Conservation (phyloP, 2,797 vertebrate genomes). For the Anomalospiza imberbis region DNA sequence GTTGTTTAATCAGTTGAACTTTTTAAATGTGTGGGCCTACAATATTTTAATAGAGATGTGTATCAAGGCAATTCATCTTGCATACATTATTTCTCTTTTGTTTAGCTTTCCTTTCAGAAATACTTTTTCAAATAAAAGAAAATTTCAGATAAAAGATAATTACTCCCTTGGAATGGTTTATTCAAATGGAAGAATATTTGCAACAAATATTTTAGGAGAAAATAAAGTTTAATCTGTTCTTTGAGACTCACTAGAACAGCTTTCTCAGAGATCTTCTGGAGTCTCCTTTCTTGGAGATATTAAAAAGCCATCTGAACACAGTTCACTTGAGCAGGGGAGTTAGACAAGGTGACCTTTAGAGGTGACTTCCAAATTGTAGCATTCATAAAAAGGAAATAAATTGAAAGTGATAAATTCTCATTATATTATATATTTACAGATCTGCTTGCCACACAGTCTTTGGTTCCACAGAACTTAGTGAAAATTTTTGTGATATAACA, state of each 20-base stretch:
- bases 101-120: neutral
- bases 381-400: neutral
- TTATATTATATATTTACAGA: neutral
- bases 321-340: neutral
- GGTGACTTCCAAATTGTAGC: neutral
- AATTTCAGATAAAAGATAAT: neutral
- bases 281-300: neutral
- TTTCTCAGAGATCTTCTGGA: neutral
- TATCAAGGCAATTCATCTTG: neutral
- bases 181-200: neutral
- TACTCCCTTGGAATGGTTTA: neutral
- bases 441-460: neutral
- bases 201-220: rapidly evolving
- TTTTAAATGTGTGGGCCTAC: neutral
- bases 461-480: neutral
- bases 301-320: neutral
- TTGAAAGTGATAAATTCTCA: too few relatives aligned
- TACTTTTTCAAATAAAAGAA: neutral
- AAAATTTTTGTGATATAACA: neutral
- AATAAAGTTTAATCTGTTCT: neutral
- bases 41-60: neutral
- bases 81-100: neutral
- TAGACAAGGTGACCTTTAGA: neutral
- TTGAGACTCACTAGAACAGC: neutral
- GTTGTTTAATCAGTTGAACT: neutral